Percentiles rank a stretch among this genome's conserved stretches.
These are phyloP conservation scores for Chloebia gouldiae DNA, from an alignment of 2,113 vertebrate genomes.

Conservation along the genomic window DNA sequence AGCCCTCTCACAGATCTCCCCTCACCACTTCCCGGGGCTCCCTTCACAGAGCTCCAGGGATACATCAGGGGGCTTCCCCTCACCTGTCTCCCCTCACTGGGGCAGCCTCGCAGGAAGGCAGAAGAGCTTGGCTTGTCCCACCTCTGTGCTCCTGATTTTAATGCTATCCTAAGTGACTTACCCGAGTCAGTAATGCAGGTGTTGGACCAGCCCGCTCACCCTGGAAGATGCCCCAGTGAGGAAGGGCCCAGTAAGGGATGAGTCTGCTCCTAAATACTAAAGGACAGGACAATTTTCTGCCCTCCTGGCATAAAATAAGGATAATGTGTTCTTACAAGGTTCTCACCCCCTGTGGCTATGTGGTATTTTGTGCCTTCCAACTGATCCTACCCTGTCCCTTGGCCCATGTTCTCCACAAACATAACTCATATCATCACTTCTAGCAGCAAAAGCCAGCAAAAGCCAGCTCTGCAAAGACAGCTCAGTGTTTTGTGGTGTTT, in stretches of 20 bases:
- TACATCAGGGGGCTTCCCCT: neutral
- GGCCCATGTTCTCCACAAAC: neutral
- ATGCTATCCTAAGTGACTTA: fast-evolving
- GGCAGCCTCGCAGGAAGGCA: too few species aligned
- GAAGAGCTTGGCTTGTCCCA: neutral
- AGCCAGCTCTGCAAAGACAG: neutral
- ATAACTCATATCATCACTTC: neutral
- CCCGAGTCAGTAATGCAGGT: neutral
- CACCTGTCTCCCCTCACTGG: neutral
- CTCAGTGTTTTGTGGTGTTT: neutral
- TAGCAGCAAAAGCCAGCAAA: neutral
- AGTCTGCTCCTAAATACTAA: neutral
- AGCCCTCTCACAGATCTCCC: neutral
- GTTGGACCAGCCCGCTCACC: neutral
- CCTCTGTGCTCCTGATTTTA: neutral
- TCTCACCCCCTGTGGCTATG: neutral
- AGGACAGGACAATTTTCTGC: neutral
- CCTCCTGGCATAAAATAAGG: neutral
- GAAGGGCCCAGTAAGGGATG: neutral
- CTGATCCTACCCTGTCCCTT: neutral
- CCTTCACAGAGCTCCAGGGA: neutral
- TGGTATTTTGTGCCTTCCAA: neutral
- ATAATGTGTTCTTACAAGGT: fast-evolving
- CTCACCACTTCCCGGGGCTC: neutral
- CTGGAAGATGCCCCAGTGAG: neutral